Evolutionary conservation across 2,888 invertebrate genomes (phyloP).

Genomic region (Lasius platythorax): DNA sequence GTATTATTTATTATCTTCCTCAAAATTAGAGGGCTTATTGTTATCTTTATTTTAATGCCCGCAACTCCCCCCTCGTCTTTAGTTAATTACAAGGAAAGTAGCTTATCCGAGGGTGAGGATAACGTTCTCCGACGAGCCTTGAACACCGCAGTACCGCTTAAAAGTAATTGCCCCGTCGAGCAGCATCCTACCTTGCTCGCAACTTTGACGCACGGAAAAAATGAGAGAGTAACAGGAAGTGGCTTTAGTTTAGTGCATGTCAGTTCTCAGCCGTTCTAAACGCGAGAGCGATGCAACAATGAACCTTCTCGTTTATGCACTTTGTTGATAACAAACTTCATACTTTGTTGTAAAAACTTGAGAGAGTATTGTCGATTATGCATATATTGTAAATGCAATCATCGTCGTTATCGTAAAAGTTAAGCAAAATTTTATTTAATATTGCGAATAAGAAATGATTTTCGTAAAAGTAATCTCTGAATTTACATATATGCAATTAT

Average conservation of each 20-base stretch:
- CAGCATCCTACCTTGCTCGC: slow-evolving; percentile 45
- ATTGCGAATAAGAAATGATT: not conserved
- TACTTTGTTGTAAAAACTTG: slow-evolving; percentile 34
- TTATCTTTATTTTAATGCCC: slow-evolving; percentile 78
- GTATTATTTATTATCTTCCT: slow-evolving; percentile 30
- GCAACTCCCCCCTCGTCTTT: slow-evolving; percentile 55
- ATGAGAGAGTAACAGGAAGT: slow-evolving; percentile 47
- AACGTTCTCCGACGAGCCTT: slow-evolving; percentile 65
- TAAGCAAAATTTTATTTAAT: not conserved
- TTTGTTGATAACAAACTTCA: slow-evolving; percentile 40
- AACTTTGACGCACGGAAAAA: slow-evolving; percentile 56
- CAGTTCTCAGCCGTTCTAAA: slow-evolving; percentile 44
- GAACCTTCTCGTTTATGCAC: slow-evolving; percentile 10
- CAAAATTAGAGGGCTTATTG: slow-evolving; percentile 71
- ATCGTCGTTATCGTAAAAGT: not conserved
- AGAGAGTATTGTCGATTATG: slow-evolving; percentile 9
- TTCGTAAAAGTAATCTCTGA: not conserved
- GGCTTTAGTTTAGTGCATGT: slow-evolving; percentile 26
- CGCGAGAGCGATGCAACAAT: slow-evolving; percentile 25
- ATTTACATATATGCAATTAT: not conserved
- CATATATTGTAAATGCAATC: not conserved
- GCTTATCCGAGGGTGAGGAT: slow-evolving; percentile 72
- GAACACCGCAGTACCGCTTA: slow-evolving; percentile 71
- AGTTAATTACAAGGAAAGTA: slow-evolving; percentile 79
- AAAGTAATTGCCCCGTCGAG: slow-evolving; percentile 74